A percentile compares a stretch with the other conserved stretches of the same genome.
phyloP scores from a whole-genome alignment of 1,140 invertebrate species.

The Magallana gigas region DNA sequence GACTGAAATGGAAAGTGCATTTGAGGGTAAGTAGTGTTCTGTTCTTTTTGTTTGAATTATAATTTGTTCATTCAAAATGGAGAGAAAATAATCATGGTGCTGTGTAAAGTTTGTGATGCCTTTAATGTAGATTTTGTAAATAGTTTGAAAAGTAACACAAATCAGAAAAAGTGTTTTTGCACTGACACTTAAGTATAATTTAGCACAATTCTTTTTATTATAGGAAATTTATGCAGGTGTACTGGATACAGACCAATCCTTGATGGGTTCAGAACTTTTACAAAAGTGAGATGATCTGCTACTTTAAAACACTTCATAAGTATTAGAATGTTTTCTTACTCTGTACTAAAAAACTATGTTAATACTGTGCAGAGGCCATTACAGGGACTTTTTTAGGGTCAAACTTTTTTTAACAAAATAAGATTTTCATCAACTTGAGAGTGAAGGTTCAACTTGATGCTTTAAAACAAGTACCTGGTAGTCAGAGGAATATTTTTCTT shows the following conservation, averaged over 20 bases:
- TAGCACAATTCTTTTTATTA: neutral
- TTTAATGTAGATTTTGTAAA: neutral
- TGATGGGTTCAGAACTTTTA: slow-evolving; percentile 75
- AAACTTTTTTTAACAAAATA: no score
- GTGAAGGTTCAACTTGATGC: no score
- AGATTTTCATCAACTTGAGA: no score
- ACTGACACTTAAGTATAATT: neutral
- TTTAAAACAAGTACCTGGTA: no score
- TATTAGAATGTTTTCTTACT: no score
- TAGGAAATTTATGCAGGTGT: slow-evolving; percentile 78
- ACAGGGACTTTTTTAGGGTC: no score
- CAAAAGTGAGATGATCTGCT: slow-evolving; percentile 60
- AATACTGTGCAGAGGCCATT: no score
- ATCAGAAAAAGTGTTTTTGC: neutral
- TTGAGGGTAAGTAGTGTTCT: slow-evolving; percentile 65
- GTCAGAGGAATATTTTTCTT: no score
- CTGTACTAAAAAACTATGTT: no score
- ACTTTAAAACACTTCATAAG: neutral
- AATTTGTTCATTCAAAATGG: no score
- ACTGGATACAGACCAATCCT: slow-evolving; percentile 79
- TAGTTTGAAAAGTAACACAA: neutral
- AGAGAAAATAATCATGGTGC: no score
- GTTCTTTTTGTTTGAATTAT: neutral
- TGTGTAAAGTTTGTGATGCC: no score
- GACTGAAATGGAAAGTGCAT: slow-evolving; percentile 66